Evolutionary conservation across 1,140 invertebrate species (phyloP).

Genomic region (Ctenoplectra terminalis): DNA sequence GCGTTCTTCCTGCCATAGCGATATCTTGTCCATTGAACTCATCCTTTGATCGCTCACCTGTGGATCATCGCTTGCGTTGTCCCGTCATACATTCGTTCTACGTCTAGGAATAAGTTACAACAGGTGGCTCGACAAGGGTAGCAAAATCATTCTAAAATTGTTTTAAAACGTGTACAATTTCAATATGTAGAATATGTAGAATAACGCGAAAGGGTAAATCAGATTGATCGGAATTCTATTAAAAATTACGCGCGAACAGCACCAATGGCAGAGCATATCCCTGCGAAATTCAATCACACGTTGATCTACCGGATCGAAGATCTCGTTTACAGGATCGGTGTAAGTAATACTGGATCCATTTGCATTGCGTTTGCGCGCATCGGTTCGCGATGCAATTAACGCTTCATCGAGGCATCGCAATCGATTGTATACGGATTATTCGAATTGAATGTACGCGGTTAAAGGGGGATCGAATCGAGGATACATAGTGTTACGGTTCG

Average conservation of each 20-base stretch:
- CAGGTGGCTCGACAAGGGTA: neutral
- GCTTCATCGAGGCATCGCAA: constrained; percentile 66
- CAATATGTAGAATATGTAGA: too few species aligned
- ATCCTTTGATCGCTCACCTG: constrained; percentile 45
- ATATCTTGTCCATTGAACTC: neutral
- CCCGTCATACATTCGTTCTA: neutral
- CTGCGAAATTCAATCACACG: constrained; percentile 42
- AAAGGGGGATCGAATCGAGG: neutral
- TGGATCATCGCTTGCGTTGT: neutral
- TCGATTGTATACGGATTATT: neutral
- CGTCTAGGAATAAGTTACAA: neutral
- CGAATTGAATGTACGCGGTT: neutral
- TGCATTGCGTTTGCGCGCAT: constrained; percentile 8
- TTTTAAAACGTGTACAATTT: neutral
- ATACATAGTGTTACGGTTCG: neutral
- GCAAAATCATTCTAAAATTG: neutral
- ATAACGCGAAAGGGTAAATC: too few species aligned
- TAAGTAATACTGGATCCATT: too few species aligned
- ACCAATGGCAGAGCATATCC: too few species aligned
- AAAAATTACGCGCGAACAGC: too few species aligned
- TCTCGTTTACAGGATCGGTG: too few species aligned
- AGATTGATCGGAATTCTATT: too few species aligned
- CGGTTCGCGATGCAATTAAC: constrained; percentile 67
- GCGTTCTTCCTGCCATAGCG: constrained; percentile 20
- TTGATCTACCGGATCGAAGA: too few species aligned